These are phyloP conservation scores for Steinernema feltiae DNA, from an alignment of 1,140 invertebrate genomes.

Conservation along the genomic window DNA sequence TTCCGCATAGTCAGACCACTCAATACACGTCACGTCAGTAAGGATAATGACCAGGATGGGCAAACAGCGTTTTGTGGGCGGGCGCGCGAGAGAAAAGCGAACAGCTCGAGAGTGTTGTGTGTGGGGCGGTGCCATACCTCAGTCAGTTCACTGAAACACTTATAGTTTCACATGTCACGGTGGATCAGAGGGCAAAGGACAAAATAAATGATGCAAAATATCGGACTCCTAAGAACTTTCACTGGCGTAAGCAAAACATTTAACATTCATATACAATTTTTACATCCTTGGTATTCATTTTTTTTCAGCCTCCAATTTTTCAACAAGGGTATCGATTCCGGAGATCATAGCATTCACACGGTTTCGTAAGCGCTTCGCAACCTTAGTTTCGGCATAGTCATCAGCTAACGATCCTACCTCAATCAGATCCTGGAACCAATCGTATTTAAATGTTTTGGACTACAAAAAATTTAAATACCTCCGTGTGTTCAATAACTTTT, in stretches of 20 bases:
- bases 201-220: no score
- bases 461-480: constrained; percentile 19
- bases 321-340: constrained; percentile 40
- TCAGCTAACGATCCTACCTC: constrained; percentile 40
- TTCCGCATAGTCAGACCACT: no score
- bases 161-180: no score
- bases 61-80: not conserved
- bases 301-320: constrained; percentile 40
- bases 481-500: constrained; percentile 45
- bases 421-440: constrained; percentile 37
- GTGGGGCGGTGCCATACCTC: not conserved
- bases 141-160: not conserved
- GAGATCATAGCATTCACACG: constrained; percentile 45
- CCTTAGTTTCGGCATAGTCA: constrained; percentile 41
- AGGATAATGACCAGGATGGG: not conserved
- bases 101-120: not conserved
- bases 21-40: no score
- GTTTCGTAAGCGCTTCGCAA: constrained; percentile 40
- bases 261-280: no score
- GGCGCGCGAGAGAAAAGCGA: not conserved
- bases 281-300: not conserved
- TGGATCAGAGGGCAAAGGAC: no score
- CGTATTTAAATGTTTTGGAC: constrained; percentile 13
- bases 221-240: no score
- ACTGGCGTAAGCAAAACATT: no score